Percentiles rank a stretch among this genome's conserved stretches.
These are phyloP conservation scores for Linepithema humile DNA, from an alignment of 1,140 invertebrate species.

Conservation along the genomic window DNA sequence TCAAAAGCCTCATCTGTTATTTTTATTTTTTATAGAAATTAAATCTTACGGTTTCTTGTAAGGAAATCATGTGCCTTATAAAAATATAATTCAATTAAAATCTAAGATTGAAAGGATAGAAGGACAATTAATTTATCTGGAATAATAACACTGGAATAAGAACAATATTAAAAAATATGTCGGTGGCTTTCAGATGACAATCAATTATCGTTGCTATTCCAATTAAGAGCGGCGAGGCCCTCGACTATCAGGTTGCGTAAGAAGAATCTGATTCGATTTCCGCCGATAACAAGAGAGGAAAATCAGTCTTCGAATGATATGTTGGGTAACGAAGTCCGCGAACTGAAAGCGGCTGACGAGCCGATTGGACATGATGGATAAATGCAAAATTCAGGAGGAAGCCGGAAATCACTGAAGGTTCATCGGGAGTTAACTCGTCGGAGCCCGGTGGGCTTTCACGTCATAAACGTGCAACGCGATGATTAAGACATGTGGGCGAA, in stretches of 20 bases:
- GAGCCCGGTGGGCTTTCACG: constrained; percentile 10
- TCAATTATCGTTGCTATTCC: neutral
- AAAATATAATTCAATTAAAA: too few relatives aligned
- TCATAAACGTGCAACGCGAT: constrained; percentile 25
- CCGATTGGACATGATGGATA: neutral
- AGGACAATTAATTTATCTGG: neutral
- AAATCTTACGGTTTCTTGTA: too few relatives aligned
- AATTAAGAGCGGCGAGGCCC: constrained; percentile 1
- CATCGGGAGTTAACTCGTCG: constrained; percentile 7
- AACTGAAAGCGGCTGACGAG: neutral
- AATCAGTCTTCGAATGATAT: constrained; percentile 4
- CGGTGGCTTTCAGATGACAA: neutral
- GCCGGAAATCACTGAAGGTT: neutral
- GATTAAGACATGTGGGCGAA: constrained; percentile 34
- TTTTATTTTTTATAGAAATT: too few relatives aligned
- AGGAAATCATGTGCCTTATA: too few relatives aligned
- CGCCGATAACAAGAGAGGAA: neutral
- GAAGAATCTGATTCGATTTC: neutral
- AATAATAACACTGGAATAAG: too few relatives aligned
- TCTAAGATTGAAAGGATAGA: too few relatives aligned
- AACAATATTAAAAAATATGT: too few relatives aligned
- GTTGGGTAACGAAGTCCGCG: neutral
- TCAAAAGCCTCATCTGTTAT: too few relatives aligned
- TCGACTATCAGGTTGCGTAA: neutral
- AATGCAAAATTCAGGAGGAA: constrained; percentile 6